These are phyloP conservation scores for Thripadectes ignobilis DNA, from an alignment of 2,797 vertebrate genomes.

Conservation along the genomic window DNA sequence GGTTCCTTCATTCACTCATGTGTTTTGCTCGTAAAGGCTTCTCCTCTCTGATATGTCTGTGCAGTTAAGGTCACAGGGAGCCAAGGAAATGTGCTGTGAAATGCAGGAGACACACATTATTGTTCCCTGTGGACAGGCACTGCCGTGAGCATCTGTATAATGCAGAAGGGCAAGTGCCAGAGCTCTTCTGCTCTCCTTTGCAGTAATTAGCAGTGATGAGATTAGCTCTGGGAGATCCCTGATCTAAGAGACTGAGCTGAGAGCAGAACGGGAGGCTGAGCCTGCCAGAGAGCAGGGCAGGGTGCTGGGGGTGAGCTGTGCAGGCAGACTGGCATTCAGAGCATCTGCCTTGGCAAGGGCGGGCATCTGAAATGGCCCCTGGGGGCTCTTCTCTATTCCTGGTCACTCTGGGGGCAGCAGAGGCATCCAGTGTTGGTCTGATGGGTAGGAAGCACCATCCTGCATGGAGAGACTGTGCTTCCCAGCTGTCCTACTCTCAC, in stretches of 20 bases:
- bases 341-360: not conserved
- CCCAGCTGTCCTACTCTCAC: not conserved
- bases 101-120: not conserved
- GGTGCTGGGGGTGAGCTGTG: not conserved
- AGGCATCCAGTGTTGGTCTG: not conserved
- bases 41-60: not conserved
- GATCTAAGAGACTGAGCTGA: not conserved
- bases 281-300: conserved; percentile 2
- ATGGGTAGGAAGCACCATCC: not conserved
- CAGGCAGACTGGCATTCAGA: not conserved
- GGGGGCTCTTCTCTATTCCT: not conserved
- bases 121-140: conserved; percentile 6
- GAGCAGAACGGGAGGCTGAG: not conserved
- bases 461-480: not conserved
- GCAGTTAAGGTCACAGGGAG: conserved; percentile 19
- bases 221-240: conserved; percentile 52
- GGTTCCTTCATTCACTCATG: not conserved
- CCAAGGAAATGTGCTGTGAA: conserved; percentile 7
- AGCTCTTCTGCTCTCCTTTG: conserved; percentile 32
- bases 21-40: not conserved
- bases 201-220: conserved; percentile 57
- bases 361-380: not conserved
- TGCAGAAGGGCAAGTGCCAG: conserved; percentile 49
- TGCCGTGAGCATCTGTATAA: conserved; percentile 17
- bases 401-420: not conserved